A percentile compares a stretch with the other conserved stretches of the same genome.
These are phyloP conservation scores for Saccostrea glomerata DNA, from an alignment of 1,140 invertebrate species.

Conservation along the genomic window DNA sequence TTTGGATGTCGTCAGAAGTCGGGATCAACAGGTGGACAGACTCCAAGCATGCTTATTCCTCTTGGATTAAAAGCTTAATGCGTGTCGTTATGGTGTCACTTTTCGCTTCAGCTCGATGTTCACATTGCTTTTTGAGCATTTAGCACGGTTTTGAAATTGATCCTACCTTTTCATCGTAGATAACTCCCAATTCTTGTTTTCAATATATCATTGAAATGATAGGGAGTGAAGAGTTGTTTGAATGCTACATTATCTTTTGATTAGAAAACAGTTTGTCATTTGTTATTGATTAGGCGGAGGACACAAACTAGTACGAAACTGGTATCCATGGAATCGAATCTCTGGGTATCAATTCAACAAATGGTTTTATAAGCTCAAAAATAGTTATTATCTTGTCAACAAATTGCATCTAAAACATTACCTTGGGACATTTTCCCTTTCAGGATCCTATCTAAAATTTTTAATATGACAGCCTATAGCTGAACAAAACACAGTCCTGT, in stretches of 20 bases:
- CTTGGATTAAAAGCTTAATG: neutral
- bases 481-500: no score
- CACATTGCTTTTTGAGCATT: neutral
- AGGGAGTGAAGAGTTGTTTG: neutral
- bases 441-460: neutral
- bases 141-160: neutral
- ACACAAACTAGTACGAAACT: neutral
- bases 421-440: neutral
- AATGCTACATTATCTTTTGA: conserved; percentile 24
- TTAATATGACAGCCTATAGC: neutral
- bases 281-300: neutral
- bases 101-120: neutral
- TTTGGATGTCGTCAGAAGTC: neutral
- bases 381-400: conserved; percentile 11
- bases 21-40: neutral
- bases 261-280: conserved; percentile 32
- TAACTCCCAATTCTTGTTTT: neutral
- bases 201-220: neutral
- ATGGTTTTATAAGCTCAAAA: neutral
- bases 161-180: neutral
- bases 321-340: conserved; percentile 29
- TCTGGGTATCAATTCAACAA: neutral
- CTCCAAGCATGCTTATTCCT: neutral
- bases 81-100: neutral
- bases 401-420: neutral